phyloP scores from a whole-genome alignment of 2,113 vertebrate species.

The Antennarius striatus region DNA sequence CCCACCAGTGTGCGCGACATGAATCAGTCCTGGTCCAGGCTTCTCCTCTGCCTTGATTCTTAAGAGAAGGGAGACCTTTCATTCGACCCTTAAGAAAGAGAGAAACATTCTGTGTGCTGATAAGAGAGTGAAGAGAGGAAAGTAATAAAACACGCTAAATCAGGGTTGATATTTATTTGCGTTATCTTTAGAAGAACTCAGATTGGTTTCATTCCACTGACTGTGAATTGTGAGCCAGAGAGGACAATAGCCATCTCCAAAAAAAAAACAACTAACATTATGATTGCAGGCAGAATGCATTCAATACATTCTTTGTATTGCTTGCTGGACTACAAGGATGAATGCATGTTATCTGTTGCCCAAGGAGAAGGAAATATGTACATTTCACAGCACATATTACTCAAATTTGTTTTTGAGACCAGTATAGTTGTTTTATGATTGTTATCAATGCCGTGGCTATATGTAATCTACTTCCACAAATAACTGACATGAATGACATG shows the following conservation, averaged over 20 bases:
- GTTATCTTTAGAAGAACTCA: conserved; percentile 73
- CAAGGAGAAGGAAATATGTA: conserved; percentile 55
- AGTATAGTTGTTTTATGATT: conserved; percentile 59
- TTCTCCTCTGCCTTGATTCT: conserved; percentile 68
- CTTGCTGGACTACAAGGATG: conserved; percentile 32
- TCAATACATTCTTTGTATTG: conserved; percentile 55
- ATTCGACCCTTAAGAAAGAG: conserved; percentile 59
- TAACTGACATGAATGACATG: conserved; percentile 41
- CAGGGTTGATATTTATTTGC: conserved; percentile 72
- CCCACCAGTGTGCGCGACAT: conserved; percentile 78
- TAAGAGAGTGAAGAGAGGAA: conserved; percentile 60
- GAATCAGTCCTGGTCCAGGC: conserved; percentile 74
- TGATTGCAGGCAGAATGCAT: conserved; percentile 46
- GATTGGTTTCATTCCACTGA: conserved; percentile 65
- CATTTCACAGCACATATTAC: conserved; percentile 67
- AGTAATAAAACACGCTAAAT: conserved; percentile 57
- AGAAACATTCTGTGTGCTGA: conserved; percentile 58
- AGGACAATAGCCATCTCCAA: conserved; percentile 54
- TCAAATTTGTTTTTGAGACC: conserved; percentile 57
- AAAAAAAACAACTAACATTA: conserved; percentile 32
- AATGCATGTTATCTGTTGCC: conserved; percentile 46
- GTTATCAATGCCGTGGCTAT: conserved; percentile 49
- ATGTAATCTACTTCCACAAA: conserved; percentile 43
- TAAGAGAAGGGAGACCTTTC: conserved; percentile 63
- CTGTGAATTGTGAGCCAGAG: conserved; percentile 63